Evolutionary conservation across 2,888 invertebrate species (phyloP).

Genomic region (Trissoscelio sp.): DNA sequence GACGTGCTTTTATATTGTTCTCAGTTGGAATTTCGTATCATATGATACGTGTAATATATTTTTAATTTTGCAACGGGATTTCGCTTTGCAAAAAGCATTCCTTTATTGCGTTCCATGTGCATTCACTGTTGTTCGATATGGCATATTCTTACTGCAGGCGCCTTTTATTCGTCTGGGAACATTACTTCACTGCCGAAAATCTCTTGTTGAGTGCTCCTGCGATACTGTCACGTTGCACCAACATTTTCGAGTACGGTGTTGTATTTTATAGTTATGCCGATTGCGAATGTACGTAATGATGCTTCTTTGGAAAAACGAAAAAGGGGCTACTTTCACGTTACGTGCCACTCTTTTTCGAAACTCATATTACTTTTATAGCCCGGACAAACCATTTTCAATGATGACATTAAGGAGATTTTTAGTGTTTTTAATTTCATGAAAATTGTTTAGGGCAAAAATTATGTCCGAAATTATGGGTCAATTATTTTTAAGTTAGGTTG

Average conservation of each 20-base stretch:
- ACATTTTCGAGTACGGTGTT: conserved; percentile 27
- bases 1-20: conserved; percentile 5
- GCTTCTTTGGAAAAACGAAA: conserved; percentile 26
- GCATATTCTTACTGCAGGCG: conserved; percentile 29
- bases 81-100: conserved; percentile 15
- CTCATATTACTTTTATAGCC: background rate
- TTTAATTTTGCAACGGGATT: conserved; percentile 20
- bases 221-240: conserved; percentile 31
- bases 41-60: conserved; percentile 5
- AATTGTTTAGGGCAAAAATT: no score
- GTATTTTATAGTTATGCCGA: conserved; percentile 36
- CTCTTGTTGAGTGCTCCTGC: conserved; percentile 43
- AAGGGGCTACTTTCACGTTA: background rate
- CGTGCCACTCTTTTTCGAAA: background rate
- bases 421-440: background rate
- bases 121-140: conserved; percentile 36
- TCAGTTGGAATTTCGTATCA: conserved; percentile 4
- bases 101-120: conserved; percentile 25
- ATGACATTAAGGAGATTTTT: background rate
- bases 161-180: conserved; percentile 30
- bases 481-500: no score
- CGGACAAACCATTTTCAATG: background rate
- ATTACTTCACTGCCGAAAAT: conserved; percentile 44
- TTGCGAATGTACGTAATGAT: conserved; percentile 35
- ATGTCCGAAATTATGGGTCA: no score